A percentile compares a stretch with the other conserved stretches of the same genome.
Evolutionary conservation across 2,797 vertebrate species (phyloP).

Genomic region (Pseudochirops corinnae): DNA sequence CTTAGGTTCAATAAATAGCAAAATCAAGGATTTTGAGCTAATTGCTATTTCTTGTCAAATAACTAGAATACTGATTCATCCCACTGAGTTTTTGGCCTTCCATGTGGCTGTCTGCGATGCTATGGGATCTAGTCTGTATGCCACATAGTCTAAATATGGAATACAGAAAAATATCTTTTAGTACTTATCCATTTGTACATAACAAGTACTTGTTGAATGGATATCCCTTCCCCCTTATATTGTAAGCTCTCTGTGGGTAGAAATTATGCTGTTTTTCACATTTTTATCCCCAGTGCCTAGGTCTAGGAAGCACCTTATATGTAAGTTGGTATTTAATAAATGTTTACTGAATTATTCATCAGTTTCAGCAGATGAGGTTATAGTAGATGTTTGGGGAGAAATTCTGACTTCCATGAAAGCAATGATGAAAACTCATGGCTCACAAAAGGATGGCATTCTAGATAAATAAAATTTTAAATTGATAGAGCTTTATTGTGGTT

Average conservation of each 20-base stretch:
- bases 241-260: background rate
- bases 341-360: background rate
- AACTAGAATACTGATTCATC: background rate
- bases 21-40: background rate
- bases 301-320: background rate
- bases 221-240: background rate
- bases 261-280: background rate
- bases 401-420: background rate
- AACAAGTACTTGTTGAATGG: background rate
- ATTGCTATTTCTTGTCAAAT: background rate
- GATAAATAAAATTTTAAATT: background rate
- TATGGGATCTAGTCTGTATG: background rate
- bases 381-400: background rate
- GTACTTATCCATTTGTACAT: background rate
- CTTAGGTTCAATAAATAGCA: background rate
- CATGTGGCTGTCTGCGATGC: background rate
- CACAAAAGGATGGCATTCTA: background rate
- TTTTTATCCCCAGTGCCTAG: background rate
- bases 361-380: background rate
- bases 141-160: background rate
- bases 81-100: background rate
- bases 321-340: background rate
- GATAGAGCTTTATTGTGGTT: background rate
- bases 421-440: background rate
- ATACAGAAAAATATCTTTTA: background rate